Conservation (phyloP, 2,888 invertebrate genomes). For the Orthonevra nobilis region DNA sequence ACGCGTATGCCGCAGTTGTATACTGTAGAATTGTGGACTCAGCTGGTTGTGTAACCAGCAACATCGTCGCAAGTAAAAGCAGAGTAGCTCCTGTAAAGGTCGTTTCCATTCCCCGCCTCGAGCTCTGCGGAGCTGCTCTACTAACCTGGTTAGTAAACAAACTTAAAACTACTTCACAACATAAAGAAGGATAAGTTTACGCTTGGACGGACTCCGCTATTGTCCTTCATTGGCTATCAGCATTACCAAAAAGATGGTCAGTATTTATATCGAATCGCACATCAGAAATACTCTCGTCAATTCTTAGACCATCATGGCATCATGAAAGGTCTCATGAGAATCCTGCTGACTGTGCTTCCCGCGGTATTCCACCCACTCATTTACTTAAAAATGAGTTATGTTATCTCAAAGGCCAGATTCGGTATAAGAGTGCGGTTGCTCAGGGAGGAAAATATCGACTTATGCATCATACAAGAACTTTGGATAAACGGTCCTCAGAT, state of each 20-base stretch:
- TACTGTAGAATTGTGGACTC: neutral
- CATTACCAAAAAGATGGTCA: slow-evolving; percentile 7
- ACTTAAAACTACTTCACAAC: slow-evolving; percentile 33
- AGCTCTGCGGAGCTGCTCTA: slow-evolving; percentile 11
- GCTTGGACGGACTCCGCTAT: too few species aligned
- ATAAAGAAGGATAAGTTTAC: slow-evolving; percentile 4
- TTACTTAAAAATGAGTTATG: neutral
- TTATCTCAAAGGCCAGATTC: too few species aligned
- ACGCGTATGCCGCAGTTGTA: too few species aligned
- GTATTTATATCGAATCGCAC: neutral
- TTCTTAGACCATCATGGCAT: slow-evolving; percentile 19
- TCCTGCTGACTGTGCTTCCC: slow-evolving; percentile 27
- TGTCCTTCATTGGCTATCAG: slow-evolving; percentile 1
- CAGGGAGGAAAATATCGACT: too few species aligned
- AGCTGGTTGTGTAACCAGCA: neutral
- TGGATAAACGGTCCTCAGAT: too few species aligned
- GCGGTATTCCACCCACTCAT: neutral
- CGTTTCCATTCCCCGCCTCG: slow-evolving; percentile 33
- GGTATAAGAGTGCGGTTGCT: too few species aligned
- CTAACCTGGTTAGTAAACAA: slow-evolving; percentile 21
- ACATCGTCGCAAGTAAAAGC: neutral
- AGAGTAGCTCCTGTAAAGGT: neutral
- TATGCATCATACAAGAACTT: too few species aligned
- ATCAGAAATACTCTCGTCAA: slow-evolving; percentile 20
- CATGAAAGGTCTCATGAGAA: slow-evolving; percentile 4